phyloP scores from a whole-genome alignment of 1,140 invertebrate genomes.

The Cyphomyrmex costatus region DNA sequence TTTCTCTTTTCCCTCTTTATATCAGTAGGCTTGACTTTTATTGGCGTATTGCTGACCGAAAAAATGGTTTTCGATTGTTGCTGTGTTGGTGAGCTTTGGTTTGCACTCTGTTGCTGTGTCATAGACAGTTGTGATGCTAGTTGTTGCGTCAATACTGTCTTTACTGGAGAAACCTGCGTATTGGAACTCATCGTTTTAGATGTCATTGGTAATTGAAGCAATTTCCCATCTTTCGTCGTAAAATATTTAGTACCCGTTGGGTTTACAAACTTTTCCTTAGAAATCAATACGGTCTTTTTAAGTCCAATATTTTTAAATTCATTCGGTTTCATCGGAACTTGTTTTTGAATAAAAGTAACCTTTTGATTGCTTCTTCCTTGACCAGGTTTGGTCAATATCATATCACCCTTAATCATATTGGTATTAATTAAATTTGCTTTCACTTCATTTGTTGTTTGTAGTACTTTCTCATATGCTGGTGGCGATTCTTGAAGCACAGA shows the following conservation, averaged over 20 bases:
- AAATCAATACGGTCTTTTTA: conserved; percentile 78
- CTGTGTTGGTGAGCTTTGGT: conserved; percentile 51
- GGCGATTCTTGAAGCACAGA: conserved; percentile 56
- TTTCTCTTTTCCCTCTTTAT: conserved; percentile 83
- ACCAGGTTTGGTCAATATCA: conserved; percentile 84
- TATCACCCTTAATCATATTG: conserved; percentile 85
- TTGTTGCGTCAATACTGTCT: conserved; percentile 44
- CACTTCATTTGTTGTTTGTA: conserved; percentile 84
- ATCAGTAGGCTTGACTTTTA: conserved; percentile 80
- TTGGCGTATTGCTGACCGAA: not conserved
- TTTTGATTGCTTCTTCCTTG: conserved; percentile 82
- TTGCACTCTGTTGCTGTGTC: conserved; percentile 43
- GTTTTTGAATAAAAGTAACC: conserved; percentile 83
- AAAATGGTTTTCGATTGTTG: conserved; percentile 60
- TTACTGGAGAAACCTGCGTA: conserved; percentile 43
- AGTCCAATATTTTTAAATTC: conserved; percentile 77
- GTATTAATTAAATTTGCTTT: conserved; percentile 84
- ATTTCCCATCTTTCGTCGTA: conserved; percentile 79
- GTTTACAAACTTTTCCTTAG: conserved; percentile 79
- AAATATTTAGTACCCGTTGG: conserved; percentile 76
- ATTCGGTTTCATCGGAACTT: conserved; percentile 81
- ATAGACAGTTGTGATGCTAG: conserved; percentile 47
- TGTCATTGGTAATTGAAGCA: conserved; percentile 65
- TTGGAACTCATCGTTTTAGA: conserved; percentile 68
- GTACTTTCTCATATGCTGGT: conserved; percentile 73